Evolutionary conservation across 2,113 vertebrate species (phyloP), one percentile per base, ranked within the genome.

Genomic region (Prunella himalayana): DNA sequence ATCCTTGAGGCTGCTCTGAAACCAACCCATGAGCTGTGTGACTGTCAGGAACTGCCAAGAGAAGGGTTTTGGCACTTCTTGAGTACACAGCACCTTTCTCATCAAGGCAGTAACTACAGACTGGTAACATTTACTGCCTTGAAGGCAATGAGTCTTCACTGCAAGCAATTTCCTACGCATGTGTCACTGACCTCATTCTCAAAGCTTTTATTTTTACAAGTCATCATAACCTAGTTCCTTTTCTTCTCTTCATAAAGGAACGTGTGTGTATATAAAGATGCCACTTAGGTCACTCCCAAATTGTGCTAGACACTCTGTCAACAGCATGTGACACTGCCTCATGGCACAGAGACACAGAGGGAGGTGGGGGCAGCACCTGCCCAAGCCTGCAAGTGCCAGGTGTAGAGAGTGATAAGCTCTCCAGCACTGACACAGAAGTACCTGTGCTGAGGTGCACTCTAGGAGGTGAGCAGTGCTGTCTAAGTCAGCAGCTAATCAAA

Each of bases 131-230:
- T 94, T 94, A 63, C 61, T 86, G 51, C 53, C 84, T 45, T 57
- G 71, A 72, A 82, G 19, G 39, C 69, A 90, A 42, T 16, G 25
- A 94, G 81, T 64, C 50, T 80, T 71, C 92, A 66, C 64, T 66
- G 50, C 33, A 70, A 76, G 56, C 66, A 45, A 61, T 75, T 92
- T 81, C 71, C 60, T 68, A 71, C 61, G 27, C 49, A 23, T 10
- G 37, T 85, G 84, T 92, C 84, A 50, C 39, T 49, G 71, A 73
- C 61, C 57, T 86, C 50, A 86, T 88, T 94, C 92, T 86, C 83
- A 88, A 95, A 91, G 78, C 57, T 82, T 93, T 96, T 92, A 69
- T 92, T 96, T 96, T 93, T 78, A 94, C 82, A 78, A 53, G 54
- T 91, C 56, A 61, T 73, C 49, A 78, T 63, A 73, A 80, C 23